Evolutionary conservation across 2,888 invertebrate species (phyloP).

Genomic region (Rhaphigaster nebulosa): DNA sequence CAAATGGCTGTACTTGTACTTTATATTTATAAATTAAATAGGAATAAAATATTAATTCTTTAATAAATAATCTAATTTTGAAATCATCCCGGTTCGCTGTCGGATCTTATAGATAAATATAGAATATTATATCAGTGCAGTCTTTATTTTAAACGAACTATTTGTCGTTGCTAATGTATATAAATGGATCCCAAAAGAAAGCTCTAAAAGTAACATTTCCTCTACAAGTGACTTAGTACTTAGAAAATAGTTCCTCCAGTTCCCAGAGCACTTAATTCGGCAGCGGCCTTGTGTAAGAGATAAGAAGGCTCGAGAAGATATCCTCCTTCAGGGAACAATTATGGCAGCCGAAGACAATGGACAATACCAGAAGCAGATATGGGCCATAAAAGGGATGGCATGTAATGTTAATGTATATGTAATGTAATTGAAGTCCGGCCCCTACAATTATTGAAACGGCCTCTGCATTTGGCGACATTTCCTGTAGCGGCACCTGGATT

Average conservation of each 20-base stretch:
- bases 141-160: neutral
- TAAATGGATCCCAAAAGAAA: neutral
- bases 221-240: neutral
- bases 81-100: too few species aligned
- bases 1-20: too few species aligned
- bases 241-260: neutral
- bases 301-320: neutral
- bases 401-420: constrained; percentile 16
- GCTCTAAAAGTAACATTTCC: neutral
- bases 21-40: too few species aligned
- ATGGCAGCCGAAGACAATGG: constrained; percentile 8
- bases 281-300: neutral
- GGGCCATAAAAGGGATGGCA: constrained; percentile 2
- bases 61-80: too few species aligned
- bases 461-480: neutral
- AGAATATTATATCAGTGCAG: too few species aligned
- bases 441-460: constrained; percentile 31
- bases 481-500: neutral
- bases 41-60: too few species aligned
- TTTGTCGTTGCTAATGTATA: neutral
- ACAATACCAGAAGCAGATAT: constrained; percentile 1
- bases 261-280: neutral
- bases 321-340: neutral
- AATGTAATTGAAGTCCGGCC: neutral
- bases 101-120: too few species aligned